phyloP scores from a whole-genome alignment of 2,888 invertebrate genomes.

The Empis livida region DNA sequence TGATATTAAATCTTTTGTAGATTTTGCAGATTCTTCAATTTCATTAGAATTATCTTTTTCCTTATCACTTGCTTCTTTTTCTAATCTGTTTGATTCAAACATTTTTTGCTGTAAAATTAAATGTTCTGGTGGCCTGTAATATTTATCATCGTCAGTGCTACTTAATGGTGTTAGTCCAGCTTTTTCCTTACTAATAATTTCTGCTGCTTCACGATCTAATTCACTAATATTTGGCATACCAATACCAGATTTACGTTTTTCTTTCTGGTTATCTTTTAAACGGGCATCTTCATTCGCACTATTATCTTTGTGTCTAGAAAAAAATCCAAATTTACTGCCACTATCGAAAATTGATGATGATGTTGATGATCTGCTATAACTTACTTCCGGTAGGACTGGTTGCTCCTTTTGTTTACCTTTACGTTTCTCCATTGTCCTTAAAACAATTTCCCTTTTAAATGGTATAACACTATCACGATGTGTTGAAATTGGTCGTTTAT shows the following conservation, averaged over 20 bases:
- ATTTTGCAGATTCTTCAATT: conserved; percentile 20
- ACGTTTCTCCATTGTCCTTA: conserved; percentile 22
- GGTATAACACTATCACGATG: conserved; percentile 19
- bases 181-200: conserved; percentile 37
- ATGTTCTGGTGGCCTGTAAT: conserved; percentile 17
- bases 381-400: conserved; percentile 37
- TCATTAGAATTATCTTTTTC: conserved; percentile 4
- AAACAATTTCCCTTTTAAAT: conserved; percentile 16
- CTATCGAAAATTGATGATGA: conserved; percentile 41
- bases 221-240: conserved; percentile 63
- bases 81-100: conserved; percentile 5
- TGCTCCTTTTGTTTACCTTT: conserved; percentile 27
- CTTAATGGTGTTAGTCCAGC: conserved; percentile 17
- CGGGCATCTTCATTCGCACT: not conserved
- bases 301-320: conserved; percentile 14
- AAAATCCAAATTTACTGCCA: conserved; percentile 13
- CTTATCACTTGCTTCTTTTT: not conserved
- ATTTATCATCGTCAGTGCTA: conserved; percentile 21
- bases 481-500: conserved; percentile 40
- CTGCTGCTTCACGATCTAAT: conserved; percentile 63
- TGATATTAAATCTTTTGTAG: conserved; percentile 44
- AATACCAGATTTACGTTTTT: conserved; percentile 44
- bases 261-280: conserved; percentile 18
- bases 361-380: conserved; percentile 40
- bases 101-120: conserved; percentile 11